These are phyloP conservation scores for Platysternon megacephalum DNA, from an alignment of 2,113 vertebrate genomes.

Conservation along the genomic window DNA sequence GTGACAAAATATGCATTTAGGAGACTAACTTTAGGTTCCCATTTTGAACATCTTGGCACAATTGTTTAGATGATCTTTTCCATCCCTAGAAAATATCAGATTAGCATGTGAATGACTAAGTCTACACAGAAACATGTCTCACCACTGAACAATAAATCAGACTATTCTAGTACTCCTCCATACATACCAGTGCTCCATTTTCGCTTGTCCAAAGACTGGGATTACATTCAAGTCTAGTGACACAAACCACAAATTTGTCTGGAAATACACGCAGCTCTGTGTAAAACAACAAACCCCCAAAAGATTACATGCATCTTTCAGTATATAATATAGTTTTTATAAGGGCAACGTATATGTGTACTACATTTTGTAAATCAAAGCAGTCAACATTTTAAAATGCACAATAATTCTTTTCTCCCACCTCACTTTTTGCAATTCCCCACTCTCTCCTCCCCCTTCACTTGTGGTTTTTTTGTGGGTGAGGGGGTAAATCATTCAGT, in stretches of 20 bases:
- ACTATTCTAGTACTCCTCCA: slow-evolving; percentile 5
- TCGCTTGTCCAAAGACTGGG: slow-evolving; percentile 73
- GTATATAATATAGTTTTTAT: not conserved
- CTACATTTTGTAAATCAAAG: not conserved
- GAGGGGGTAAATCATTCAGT: not conserved
- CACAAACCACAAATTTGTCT: slow-evolving; percentile 90
- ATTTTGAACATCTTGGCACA: not conserved
- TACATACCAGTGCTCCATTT: slow-evolving; percentile 82
- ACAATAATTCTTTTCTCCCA: not conserved
- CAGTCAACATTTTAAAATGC: not conserved
- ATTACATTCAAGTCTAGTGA: slow-evolving; percentile 82
- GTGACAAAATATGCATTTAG: not conserved
- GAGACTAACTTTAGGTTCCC: not conserved
- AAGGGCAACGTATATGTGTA: not conserved
- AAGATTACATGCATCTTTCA: not conserved
- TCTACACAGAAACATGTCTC: not conserved
- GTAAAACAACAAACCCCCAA: slow-evolving; percentile 47
- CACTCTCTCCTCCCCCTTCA: not conserved
- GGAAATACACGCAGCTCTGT: slow-evolving; percentile 91
- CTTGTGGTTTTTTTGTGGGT: not conserved
- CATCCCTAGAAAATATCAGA: not conserved
- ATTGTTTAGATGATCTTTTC: not conserved
- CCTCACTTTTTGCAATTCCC: not conserved
- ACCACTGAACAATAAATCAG: not conserved
- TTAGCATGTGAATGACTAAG: not conserved